Conservation (phyloP, 2,888 invertebrate genomes). For the Drosophila affinis region DNA sequence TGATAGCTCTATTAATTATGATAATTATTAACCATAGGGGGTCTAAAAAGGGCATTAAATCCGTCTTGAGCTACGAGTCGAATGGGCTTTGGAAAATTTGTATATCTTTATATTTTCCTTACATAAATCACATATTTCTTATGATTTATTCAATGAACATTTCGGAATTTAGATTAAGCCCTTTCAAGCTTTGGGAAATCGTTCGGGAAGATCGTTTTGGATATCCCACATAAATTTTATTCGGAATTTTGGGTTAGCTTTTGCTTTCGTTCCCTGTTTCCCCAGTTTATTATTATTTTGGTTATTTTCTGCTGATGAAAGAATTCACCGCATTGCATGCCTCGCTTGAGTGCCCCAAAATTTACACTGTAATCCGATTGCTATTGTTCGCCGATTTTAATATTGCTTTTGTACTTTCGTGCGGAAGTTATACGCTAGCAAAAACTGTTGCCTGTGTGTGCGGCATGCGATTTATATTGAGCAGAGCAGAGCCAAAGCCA, state of each 20-base stretch:
- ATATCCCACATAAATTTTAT: not conserved
- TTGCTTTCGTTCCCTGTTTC: constrained; percentile 8
- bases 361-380: constrained; percentile 47
- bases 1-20: not conserved
- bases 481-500: not conserved
- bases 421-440: constrained; percentile 62
- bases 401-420: constrained; percentile 40
- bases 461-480: constrained; percentile 44
- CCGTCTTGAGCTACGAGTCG: not conserved
- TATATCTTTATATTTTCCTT: not conserved
- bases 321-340: constrained; percentile 59
- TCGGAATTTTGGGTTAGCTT: constrained; percentile 5
- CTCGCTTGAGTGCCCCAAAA: constrained; percentile 54
- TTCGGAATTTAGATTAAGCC: not conserved
- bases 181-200: not conserved
- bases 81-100: too few species aligned
- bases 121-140: too few species aligned
- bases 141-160: not conserved
- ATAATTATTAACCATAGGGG: not conserved
- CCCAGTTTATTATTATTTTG: constrained; percentile 5
- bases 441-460: constrained; percentile 48
- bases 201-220: not conserved
- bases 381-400: constrained; percentile 42
- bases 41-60: not conserved
- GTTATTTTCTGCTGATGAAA: constrained; percentile 12